Evolutionary conservation across 2,113 vertebrate genomes (phyloP).

Genomic region (Emydura subglobosa): DNA sequence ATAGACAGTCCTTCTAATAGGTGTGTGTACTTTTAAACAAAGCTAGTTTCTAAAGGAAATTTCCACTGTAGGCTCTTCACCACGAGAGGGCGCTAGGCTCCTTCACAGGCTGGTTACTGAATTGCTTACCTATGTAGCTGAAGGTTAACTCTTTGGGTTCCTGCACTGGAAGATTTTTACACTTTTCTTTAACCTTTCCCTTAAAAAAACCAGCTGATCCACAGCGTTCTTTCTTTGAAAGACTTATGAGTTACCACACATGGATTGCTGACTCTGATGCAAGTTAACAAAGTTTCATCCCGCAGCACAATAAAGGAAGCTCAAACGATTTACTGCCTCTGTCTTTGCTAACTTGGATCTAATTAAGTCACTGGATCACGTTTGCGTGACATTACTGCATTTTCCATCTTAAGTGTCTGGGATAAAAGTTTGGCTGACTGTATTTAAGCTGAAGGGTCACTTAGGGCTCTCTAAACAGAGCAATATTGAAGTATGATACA

Average conservation of each 20-base stretch:
- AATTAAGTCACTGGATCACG: conserved; percentile 34
- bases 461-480: neutral
- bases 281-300: neutral
- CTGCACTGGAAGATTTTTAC: neutral
- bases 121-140: neutral
- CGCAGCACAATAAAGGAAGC: neutral
- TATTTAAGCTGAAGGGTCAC: conserved; percentile 29
- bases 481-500: rapidly evolving
- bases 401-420: conserved; percentile 9
- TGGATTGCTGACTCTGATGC: neutral
- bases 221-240: neutral
- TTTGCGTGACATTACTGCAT: conserved; percentile 6
- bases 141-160: conserved; percentile 27
- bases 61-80: conserved; percentile 31
- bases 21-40: conserved; percentile 16
- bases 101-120: neutral
- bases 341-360: neutral
- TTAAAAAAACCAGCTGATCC: neutral
- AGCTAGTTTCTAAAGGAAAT: conserved; percentile 58
- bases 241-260: neutral
- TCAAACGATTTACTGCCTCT: neutral
- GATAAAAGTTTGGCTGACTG: conserved; percentile 27
- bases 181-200: neutral
- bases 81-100: conserved; percentile 64
- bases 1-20: neutral